Percentiles rank a stretch among this genome's conserved stretches.
These are phyloP conservation scores for Xyrichtys novacula DNA, from an alignment of 2,797 vertebrate genomes.

Conservation along the genomic window DNA sequence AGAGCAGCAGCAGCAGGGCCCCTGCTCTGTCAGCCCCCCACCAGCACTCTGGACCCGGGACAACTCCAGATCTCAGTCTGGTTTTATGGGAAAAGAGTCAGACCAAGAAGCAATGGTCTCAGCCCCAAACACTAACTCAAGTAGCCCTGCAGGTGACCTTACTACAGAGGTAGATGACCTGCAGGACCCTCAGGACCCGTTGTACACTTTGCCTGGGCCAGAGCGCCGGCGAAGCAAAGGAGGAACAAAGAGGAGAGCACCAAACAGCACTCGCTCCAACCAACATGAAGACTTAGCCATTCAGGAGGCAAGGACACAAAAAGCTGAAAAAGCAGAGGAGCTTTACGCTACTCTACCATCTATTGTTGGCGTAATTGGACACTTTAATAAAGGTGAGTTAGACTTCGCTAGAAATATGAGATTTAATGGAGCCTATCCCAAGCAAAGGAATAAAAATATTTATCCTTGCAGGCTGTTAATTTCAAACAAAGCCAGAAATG, in stretches of 20 bases:
- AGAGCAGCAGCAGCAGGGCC: constrained; percentile 78
- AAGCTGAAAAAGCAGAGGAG: constrained; percentile 88
- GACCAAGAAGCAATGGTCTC: constrained; percentile 64
- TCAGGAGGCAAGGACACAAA: constrained; percentile 82
- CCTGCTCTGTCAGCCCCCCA: constrained; percentile 82
- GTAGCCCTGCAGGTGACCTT: constrained; percentile 66
- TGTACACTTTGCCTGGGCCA: constrained; percentile 74
- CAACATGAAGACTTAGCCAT: constrained; percentile 79
- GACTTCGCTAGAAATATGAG: not conserved
- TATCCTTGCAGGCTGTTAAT: not conserved
- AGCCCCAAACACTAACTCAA: constrained; percentile 68
- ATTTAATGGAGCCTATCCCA: not conserved
- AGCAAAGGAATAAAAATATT: constrained; percentile 18
- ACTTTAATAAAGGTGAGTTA: constrained; percentile 89
- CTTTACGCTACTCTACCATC: constrained; percentile 86
- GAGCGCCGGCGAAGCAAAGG: constrained; percentile 77
- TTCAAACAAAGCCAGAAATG: not conserved
- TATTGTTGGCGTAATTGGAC: constrained; percentile 87
- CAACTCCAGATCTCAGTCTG: constrained; percentile 73
- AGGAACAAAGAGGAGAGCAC: constrained; percentile 70
- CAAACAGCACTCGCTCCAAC: constrained; percentile 71
- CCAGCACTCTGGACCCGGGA: constrained; percentile 87
- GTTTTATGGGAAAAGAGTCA: constrained; percentile 73
- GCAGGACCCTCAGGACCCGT: constrained; percentile 77
- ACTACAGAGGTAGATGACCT: constrained; percentile 69